Evolutionary conservation across 2,797 vertebrate genomes (phyloP).

Genomic region (Natrix natrix): DNA sequence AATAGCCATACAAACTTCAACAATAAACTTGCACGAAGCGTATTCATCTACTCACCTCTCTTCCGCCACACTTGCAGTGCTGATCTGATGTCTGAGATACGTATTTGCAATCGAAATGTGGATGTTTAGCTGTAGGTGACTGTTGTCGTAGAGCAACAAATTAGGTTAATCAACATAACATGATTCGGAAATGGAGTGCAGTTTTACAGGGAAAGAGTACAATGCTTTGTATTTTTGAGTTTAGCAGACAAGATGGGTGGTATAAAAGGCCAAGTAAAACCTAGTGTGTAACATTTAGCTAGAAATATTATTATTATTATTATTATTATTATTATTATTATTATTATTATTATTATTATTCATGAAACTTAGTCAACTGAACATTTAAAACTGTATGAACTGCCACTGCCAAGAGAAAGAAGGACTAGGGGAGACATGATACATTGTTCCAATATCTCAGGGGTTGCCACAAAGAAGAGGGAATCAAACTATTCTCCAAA

Average conservation of each 20-base stretch:
- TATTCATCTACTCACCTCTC: not conserved
- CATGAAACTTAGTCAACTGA: no score
- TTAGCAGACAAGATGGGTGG: not conserved
- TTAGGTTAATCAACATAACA: not conserved
- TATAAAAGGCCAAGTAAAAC: not conserved
- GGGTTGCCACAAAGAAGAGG: no score
- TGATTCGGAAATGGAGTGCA: not conserved
- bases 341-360: no score
- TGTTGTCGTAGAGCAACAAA: not conserved
- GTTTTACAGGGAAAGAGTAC: not conserved
- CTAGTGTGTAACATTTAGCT: not conserved
- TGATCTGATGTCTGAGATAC: not conserved
- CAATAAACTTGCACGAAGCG: not conserved
- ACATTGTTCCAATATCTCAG: no score
- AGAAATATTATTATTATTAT: no score
- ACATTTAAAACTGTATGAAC: no score
- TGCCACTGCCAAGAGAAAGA: no score
- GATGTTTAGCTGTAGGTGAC: not conserved
- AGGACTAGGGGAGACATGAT: no score
- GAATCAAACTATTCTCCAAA: no score
- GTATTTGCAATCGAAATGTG: not conserved
- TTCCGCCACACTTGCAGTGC: not conserved
- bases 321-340: no score
- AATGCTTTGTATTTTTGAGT: not conserved
- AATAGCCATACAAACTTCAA: not conserved